phyloP scores from a whole-genome alignment of 2,888 invertebrate genomes.

The Entomobrya multifasciata region DNA sequence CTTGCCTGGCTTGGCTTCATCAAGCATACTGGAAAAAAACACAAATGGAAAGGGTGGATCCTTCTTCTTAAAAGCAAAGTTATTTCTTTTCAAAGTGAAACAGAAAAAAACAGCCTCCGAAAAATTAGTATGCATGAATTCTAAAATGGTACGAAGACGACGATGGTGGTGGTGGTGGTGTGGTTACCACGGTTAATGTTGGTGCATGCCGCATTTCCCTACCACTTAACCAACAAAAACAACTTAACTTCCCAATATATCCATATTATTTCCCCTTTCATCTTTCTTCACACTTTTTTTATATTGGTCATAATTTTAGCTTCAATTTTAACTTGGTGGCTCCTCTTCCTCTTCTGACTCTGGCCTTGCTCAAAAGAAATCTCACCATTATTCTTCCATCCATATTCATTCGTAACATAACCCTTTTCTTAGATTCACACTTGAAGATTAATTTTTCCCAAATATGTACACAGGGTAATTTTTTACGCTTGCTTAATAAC shows the following conservation, averaged over 20 bases:
- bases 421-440: not conserved
- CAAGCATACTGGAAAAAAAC: conserved; percentile 9
- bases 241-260: not conserved
- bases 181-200: too few species aligned
- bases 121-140: conserved; percentile 34
- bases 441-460: conserved; percentile 8
- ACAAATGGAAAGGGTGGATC: conserved; percentile 45
- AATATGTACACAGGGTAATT: conserved; percentile 43
- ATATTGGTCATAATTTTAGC: conserved; percentile 16
- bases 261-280: not conserved
- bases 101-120: not conserved
- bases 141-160: too few species aligned
- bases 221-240: not conserved
- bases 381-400: too few species aligned
- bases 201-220: not conserved
- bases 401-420: too few species aligned
- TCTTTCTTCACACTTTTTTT: not conserved
- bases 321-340: conserved; percentile 14
- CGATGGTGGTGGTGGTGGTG: not conserved
- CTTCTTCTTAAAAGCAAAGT: not conserved
- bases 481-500: conserved; percentile 50
- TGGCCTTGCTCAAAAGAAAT: too few species aligned
- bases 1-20: too few species aligned
- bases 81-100: not conserved
- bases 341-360: not conserved